Base-by-base conservation (phyloP, 2,797 vertebrate genomes). In the Potorous gilbertii region DNA sequence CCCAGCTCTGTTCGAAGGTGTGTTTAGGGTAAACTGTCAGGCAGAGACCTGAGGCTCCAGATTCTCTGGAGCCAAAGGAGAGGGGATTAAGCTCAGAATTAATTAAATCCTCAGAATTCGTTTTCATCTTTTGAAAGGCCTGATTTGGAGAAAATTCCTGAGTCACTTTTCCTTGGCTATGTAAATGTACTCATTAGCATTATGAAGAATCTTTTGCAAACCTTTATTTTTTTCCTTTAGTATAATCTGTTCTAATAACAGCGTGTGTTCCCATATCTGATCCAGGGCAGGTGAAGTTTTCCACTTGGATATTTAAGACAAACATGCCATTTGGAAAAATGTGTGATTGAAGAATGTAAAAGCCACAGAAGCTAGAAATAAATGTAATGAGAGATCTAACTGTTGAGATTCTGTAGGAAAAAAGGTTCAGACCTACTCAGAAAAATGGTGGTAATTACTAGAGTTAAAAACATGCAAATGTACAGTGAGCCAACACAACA, bases 291-390 rank as follows among this genome's bases (percentile, higher is more conserved):
- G 74, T 46, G 40, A 87, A 87, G 74, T 87, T 50, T 87, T 87
- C 74, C 74, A 27, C 40, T 50, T 87, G 74, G 91, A 27, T 54
- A n/a, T 62, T 94, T 55, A 46, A 34, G 55, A 27, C 28, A 11
- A 54, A 27, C 14, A 21, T 54, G 40, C 18, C 92, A 1, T 91
- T 95, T 93, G 54, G 54, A 93, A 55, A 10, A 24, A 34, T 92
- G 8, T 93, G 54, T 93, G 93, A 21, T 16, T 56, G 34, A 94
- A 59, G 54, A 90, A 95, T 59, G 92, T 55, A 62, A 57, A 95
- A 59, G 21, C 57, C 54, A 59, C 8, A 92, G 5, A 94, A 92
- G 62, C 55, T 89, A 93, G 89, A 91, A 50, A 87, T 87, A 87
- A 87, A 87, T 50, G 40, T 46, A 46, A 46, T 5, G 21, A 87